These are phyloP conservation scores for Pardalotus punctatus DNA, from an alignment of 2,113 vertebrate genomes.

Conservation along the genomic window DNA sequence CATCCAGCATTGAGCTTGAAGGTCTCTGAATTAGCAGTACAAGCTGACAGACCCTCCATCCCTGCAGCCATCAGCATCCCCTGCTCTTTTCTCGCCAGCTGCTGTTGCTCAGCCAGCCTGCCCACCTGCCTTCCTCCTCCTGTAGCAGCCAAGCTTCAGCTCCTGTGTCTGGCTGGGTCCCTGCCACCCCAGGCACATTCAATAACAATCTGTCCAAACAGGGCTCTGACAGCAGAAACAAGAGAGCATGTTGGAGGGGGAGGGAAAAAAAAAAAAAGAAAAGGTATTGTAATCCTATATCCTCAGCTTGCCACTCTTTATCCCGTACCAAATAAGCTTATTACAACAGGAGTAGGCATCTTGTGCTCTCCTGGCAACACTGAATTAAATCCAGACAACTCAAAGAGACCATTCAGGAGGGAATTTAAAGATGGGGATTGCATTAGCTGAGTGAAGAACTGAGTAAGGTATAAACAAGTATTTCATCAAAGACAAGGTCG, in stretches of 20 bases:
- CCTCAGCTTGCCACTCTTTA: not conserved
- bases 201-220: not conserved
- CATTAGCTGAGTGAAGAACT: not conserved
- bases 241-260: rapidly evolving
- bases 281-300: not conserved
- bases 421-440: constrained; percentile 1
- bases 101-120: not conserved
- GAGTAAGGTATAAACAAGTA: constrained; percentile 42
- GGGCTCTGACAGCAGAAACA: not conserved
- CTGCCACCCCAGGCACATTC: not conserved
- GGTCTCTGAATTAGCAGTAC: not conserved
- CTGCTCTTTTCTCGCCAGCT: not conserved
- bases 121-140: not conserved
- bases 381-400: constrained; percentile 24
- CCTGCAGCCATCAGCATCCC: not conserved
- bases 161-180: not conserved
- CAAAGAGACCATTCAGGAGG: constrained; percentile 11
- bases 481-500: constrained; percentile 42
- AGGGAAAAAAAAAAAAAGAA: not conserved
- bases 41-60: not conserved
- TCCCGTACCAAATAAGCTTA: not conserved
- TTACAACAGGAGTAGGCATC: not conserved
- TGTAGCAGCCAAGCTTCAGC: not conserved
- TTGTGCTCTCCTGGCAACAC: not conserved
- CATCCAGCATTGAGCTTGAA: rapidly evolving